Evolutionary conservation across 30 jellyfish, hydroid and myxozoan genomes (phyloP), one percentile per base, ranked within the genome.

Genomic region (Chrysaora quinquecirrha): DNA sequence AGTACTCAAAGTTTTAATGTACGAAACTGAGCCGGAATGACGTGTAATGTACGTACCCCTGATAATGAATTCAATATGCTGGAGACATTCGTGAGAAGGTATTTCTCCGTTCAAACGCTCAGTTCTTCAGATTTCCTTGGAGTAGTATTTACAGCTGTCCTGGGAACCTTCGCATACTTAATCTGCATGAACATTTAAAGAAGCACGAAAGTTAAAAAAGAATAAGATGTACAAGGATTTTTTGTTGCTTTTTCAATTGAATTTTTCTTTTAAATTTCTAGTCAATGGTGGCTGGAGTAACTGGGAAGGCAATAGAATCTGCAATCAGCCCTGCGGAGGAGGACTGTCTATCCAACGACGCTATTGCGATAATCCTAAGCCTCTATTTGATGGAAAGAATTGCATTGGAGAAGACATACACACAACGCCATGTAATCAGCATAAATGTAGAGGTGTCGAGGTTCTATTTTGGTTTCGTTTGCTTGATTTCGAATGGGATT

Each of bases 231-330:
- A 28, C 10, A 20, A 67, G 25, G 0, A 27, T 28, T 0, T 6
- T 3, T 34, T 18, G 12, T 34, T 16, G 31, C 18, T 18, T 27
- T 3, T 31, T 12, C 16, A 19, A 28, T 24, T n/a, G 30, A 6
- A 78, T 11, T 6, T 16, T 71, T 56, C 18, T 22, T 69, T 11
- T 24, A 19, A 18, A 23, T 73, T 35, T 30, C 1, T 35, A 89
- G 97, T 75, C 18, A 47, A 80, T 46, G 97, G 97, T 6, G 87
- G 81, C 22, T 89, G 97, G 97, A 75, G 97, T n/a, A 62, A 54
- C 20, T 89, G 94, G 94, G 78, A 43, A 33, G 71, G 63, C n/a
- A 47, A 61, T 29, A 84, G 78, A 19, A 32, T 58, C 7, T 89
- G 97, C 50, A 47, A 52, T 30, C 94, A 76, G 27, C 85, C 97